Evolutionary conservation across 2,888 invertebrate genomes (phyloP).

Genomic region (Steromphala cineraria): DNA sequence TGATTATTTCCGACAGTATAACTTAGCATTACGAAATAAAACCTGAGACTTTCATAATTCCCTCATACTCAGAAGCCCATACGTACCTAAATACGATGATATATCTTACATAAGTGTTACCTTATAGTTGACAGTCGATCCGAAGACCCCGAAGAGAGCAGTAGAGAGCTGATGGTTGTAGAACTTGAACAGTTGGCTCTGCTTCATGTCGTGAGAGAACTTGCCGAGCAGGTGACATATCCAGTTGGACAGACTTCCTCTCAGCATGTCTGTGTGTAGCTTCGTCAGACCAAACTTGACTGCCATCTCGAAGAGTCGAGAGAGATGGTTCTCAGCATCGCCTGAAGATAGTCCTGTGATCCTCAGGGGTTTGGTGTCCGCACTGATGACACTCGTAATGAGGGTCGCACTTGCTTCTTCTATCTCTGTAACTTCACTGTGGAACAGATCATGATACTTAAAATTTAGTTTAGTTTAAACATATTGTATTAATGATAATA

Average conservation of each 20-base stretch:
- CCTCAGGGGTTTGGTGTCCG: neutral
- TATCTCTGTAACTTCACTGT: constrained; percentile 27
- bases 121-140: neutral
- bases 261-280: neutral
- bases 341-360: neutral
- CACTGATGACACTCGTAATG: constrained; percentile 15
- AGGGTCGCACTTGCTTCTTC: constrained; percentile 26
- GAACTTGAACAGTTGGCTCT: neutral
- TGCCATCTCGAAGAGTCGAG: constrained; percentile 1
- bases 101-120: neutral
- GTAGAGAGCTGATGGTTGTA: neutral
- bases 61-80: no score
- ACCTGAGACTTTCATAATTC: no score
- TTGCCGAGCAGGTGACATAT: neutral
- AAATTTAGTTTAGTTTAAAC: no score
- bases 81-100: no score
- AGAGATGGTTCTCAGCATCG: neutral
- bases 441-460: neutral
- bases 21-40: no score
- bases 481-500: no score
- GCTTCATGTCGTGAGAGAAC: neutral
- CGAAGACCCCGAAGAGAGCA: neutral
- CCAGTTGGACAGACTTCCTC: neutral
- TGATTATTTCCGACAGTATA: no score
- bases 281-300: neutral